Base-by-base conservation (phyloP, 1,140 invertebrate species). In the Orussus abietinus region DNA sequence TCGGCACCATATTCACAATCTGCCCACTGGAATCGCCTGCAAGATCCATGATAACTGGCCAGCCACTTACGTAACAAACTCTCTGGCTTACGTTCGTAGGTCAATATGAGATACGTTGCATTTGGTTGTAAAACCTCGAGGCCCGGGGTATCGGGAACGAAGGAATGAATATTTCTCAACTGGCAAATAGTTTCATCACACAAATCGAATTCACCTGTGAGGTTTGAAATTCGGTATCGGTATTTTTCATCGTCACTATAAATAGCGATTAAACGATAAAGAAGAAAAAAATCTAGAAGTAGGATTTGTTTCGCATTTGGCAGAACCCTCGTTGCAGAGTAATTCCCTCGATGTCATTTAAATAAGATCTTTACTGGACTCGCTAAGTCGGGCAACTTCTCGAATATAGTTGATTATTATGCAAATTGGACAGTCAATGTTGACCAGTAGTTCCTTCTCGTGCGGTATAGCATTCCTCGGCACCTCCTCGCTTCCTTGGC, bases 321-420 rank as follows among this genome's bases (percentile, higher is more conserved):
- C 12, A 32, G 21, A 3, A 20, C 12, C 1, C 10, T 5, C 12
- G 4, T 10, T 5, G 31, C 1, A 42, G 7, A 5, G 10, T 32
- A 19, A 17, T 39, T 29, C 10, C 18, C 20, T 25, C 17, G 4
- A 14, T 37, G 20, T n/a, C 10, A 13, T 5, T 34, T 9, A 4
- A 9, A 25, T 2, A 28, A 35, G 7, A 9, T 17, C 3, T 25
- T 20, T 55, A 38, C 42, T 25, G 11, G 6, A 7, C 14, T 19
- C 21, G 9, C 52, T 45, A 1, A 58, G 9, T 18, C 15, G 21
- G 12, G 37, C 36, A 13, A 21, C 15, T 35, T 54, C 37, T 45
- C 46, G 51, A 31, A 62, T 52, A 21, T 65, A 66, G 47, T 64
- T 49, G 6, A 59, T 29, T 45, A 65, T 49, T 18, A 62, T 43